Evolutionary conservation across 1,140 invertebrate species (phyloP), one percentile per base, ranked within the genome.

Genomic region (Lerema accius): DNA sequence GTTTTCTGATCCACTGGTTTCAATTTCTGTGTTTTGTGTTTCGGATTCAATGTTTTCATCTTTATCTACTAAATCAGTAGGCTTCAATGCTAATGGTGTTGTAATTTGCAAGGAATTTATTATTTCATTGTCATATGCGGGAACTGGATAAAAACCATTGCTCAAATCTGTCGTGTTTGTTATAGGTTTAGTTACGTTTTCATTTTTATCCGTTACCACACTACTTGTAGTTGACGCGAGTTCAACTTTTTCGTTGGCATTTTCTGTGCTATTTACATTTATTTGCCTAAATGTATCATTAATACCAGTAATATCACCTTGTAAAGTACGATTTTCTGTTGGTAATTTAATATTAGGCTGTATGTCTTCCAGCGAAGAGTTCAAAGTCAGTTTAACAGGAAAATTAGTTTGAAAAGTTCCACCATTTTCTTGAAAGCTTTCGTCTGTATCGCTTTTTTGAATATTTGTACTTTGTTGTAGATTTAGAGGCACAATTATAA

Each of bases 401-500:
- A 64, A 14, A 60, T 56, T 67, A 14, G 42, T 65, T 63, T 77
- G 71, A 56, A 70, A 60, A 26, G 46, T 64, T 14, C 51, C 61
- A 56, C 49, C 53, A 51, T 42, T 56, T 65, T 67, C 69, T 46
- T 67, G 63, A 42, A 63, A 66, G 45, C 49, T 70, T 56, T 68
- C 63, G 4, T 66, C 69, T n/a, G 61, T 37, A 9, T 7, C 16
- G 19, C 60, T 48, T 40, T 69, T 70, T 51, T 67, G 48, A 28
- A 78, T 67, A 55, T 65, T 71, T 0, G 74, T 51, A 70, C 40
- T 76, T 61, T 78, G 67, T 26, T 73, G 70, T 63, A 77, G 70
- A 48, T 76, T 77, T 37, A 75, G 43, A 39, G 82, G 79, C n/a
- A 84, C 14, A 53, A 87, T 50, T 13, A 84, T 49, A n/a, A 87